Evolutionary conservation across 2,888 invertebrate species (phyloP).

Genomic region (Ceratothoa steindachneri): DNA sequence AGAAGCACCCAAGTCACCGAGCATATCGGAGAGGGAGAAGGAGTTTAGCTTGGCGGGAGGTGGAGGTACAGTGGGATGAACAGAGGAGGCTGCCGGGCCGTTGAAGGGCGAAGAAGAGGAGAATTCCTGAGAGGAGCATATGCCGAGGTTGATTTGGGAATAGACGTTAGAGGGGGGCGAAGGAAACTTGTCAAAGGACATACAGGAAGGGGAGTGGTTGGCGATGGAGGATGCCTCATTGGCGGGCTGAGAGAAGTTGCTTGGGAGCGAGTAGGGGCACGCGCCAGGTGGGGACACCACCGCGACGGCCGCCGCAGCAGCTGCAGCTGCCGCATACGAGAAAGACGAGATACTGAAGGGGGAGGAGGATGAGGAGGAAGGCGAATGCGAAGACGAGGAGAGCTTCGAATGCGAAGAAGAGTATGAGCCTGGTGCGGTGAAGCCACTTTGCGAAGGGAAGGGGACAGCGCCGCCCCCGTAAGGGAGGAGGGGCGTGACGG

Average conservation of each 20-base stretch:
- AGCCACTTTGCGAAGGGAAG: not conserved
- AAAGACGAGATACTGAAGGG: slow-evolving; percentile 2
- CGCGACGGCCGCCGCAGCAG: not conserved
- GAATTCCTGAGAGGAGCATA: not conserved
- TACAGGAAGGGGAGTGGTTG: not conserved
- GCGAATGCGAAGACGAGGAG: not conserved
- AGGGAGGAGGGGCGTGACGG: not conserved
- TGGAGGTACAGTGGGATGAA: too few species aligned
- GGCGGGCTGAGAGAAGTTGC: not conserved
- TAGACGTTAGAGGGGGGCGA: slow-evolving; percentile 4
- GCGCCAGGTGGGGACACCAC: not conserved
- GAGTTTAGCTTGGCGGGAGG: not conserved
- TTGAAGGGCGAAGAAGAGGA: not conserved
- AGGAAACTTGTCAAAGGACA: not conserved
- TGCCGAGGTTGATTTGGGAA: not conserved
- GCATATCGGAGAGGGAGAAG: slow-evolving; percentile 2
- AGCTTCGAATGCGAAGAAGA: not conserved
- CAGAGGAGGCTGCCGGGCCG: not conserved
- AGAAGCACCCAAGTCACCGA: not conserved
- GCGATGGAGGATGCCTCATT: not conserved
- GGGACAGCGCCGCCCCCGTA: not conserved
- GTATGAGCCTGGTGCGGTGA: not conserved
- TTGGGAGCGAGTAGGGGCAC: not conserved
- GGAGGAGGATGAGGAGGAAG: not conserved
- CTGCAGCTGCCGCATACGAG: slow-evolving; percentile 1